Conservation (phyloP, 2,797 vertebrate genomes). For the Aselliscus stoliczkanus region DNA sequence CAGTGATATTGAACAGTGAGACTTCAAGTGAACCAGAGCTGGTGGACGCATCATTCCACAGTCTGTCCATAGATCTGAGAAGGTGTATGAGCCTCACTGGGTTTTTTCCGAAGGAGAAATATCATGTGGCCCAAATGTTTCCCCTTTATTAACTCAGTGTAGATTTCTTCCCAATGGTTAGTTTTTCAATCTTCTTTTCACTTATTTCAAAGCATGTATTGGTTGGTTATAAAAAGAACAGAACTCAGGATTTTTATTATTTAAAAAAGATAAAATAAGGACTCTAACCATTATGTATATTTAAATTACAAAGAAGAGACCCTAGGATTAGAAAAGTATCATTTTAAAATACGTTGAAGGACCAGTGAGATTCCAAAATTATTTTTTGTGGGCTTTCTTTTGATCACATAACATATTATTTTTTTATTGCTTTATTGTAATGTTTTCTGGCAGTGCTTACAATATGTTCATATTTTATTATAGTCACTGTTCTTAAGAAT, state of each 20-base stretch:
- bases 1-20: not conserved
- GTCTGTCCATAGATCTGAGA: not conserved
- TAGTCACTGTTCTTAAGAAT: constrained; percentile 15
- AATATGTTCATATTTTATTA: constrained; percentile 43
- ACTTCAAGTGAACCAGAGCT: not conserved
- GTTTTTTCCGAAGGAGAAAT: not conserved
- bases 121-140: not conserved
- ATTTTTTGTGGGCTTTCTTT: constrained; percentile 27
- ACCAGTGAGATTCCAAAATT: not conserved
- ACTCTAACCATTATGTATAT: not conserved
- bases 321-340: not conserved
- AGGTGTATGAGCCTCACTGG: not conserved
- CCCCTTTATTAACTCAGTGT: not conserved
- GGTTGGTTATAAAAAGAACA: not conserved
- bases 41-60: not conserved
- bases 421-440: constrained; percentile 20
- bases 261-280: constrained; percentile 2
- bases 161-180: not conserved
- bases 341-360: constrained; percentile 32
- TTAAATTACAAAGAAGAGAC: not conserved
- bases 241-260: not conserved
- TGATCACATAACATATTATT: not conserved
- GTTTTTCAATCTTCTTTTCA: not conserved
- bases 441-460: constrained; percentile 32
- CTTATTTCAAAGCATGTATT: not conserved